Evolutionary conservation across 2,888 invertebrate genomes (phyloP), one percentile per base, ranked within the genome.

Genomic region (Xestoiulus laeticollis): DNA sequence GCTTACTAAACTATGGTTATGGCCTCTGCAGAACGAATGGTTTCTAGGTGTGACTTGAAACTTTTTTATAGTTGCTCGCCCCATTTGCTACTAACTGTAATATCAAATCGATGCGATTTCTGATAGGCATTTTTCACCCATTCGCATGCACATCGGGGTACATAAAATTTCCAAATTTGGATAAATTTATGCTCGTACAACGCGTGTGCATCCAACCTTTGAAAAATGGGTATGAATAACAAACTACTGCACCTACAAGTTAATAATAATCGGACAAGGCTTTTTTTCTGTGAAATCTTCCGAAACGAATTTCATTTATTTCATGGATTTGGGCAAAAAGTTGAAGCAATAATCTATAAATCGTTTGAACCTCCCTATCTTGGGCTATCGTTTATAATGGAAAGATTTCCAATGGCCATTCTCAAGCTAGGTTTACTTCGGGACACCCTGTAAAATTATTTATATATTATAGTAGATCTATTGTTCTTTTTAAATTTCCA

Each of bases 291-390:
- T 68, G 68, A 68, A 68, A 6, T 26, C 68, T 68, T 68, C 26
- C 68, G 68, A 68, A 68, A 26, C 68, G 68, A 68, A 68, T 68
- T 68, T 68, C 68, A 68, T 68, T 68, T 68, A 68, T 68, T 68
- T 68, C 68, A 26, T 68, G 68, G 68, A 68, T 22, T 68, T 68
- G 26, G 3, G 68, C 68, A 8, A 68, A 22, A 59, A 68, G 12
- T 8, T 22, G 22, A 68, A 68, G 22, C 26, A 22, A 10, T 22
- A 26, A 26, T 48, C 26, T 22, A 26, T 22, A 26, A 8, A 59
- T 26, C 4, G 10, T 22, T 59, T 22, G 22, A 68, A 4, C 68
- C 68, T 22, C 68, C 26, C 12, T 26, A 26, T 22, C 10, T 68
- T 68, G 68, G 2, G 6, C n/a, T 5, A 22, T n/a, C 2, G 0